A percentile compares a stretch with the other conserved stretches of the same genome.
phyloP scores from a whole-genome alignment of 2,888 invertebrate species.

The Drosophila koepferae region DNA sequence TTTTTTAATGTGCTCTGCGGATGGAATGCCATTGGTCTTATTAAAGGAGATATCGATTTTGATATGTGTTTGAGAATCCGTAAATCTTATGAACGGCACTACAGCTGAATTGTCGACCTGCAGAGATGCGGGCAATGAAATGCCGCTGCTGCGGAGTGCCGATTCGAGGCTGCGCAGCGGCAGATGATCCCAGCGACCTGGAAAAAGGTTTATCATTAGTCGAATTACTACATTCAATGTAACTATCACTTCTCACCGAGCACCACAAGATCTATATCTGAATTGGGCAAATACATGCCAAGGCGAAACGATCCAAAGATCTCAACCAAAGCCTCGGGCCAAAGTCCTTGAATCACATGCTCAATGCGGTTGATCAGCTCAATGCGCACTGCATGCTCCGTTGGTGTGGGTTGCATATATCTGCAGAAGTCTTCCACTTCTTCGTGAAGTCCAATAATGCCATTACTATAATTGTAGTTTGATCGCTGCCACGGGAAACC shows the following conservation, averaged over 20 bases:
- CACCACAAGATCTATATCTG: constrained; percentile 90
- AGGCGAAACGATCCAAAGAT: constrained; percentile 99
- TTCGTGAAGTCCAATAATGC: constrained; percentile 96
- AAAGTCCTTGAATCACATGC: constrained; percentile 92
- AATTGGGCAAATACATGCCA: constrained; percentile 98
- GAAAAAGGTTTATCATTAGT: background rate
- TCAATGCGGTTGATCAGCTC: constrained; percentile 95
- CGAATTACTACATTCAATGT: background rate
- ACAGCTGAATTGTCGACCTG: constrained; percentile 98
- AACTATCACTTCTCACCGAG: constrained; percentile 85
- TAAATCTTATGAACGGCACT: constrained; percentile 99
- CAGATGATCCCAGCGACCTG: constrained; percentile 92
- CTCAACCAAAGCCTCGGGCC: constrained; percentile 97
- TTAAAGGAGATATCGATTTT: constrained; percentile 99
- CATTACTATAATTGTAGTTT: constrained; percentile 91
- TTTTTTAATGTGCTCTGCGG: constrained; percentile 96
- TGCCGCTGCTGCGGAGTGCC: constrained; percentile 93
- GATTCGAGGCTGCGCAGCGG: constrained; percentile 96
- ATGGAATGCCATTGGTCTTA: constrained; percentile 98
- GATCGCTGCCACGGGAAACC: constrained; percentile 94
- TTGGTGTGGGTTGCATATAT: constrained; percentile 96
- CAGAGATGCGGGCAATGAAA: constrained; percentile 94
- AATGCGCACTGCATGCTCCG: constrained; percentile 94
- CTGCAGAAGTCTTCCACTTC: constrained; percentile 98
- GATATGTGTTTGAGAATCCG: constrained; percentile 91